These are phyloP conservation scores for Schizotus pectinicornis DNA, from an alignment of 2,888 invertebrate genomes.

Conservation along the genomic window DNA sequence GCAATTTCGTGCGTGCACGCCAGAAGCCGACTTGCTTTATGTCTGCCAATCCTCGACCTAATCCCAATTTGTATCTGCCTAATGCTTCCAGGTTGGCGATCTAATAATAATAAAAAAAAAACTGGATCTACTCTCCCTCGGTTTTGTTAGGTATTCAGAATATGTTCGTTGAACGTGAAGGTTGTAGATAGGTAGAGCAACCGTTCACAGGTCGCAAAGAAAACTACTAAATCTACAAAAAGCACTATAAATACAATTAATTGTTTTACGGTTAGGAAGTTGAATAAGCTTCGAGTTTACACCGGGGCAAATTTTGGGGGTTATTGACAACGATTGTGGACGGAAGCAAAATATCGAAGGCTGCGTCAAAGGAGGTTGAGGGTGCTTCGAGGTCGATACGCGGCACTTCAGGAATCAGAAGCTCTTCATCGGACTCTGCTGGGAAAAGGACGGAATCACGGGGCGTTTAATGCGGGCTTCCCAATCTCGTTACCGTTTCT, in stretches of 20 bases:
- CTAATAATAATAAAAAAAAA: constrained; percentile 7
- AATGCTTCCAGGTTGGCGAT: constrained; percentile 9
- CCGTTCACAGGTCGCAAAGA: constrained; percentile 8
- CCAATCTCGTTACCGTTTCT: constrained; percentile 19
- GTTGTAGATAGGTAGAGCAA: constrained; percentile 26
- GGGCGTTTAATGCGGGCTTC: constrained; percentile 12
- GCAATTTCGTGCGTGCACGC: no score
- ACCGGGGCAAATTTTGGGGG: no score
- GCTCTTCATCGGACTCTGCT: constrained; percentile 14
- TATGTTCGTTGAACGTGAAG: constrained; percentile 33
- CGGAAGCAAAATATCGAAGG: constrained; percentile 15
- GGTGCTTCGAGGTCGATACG: constrained; percentile 14
- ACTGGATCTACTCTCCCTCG: constrained; percentile 18
- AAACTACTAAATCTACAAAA: constrained; percentile 33
- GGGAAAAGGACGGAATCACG: constrained; percentile 17
- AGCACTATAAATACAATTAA: constrained; percentile 35
- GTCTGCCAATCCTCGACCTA: constrained; percentile 1
- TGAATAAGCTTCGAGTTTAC: constrained; percentile 28
- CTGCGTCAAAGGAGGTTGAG: constrained; percentile 20
- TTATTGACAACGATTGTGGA: no score
- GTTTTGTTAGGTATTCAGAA: constrained; percentile 39
- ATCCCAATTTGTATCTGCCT: constrained; percentile 14
- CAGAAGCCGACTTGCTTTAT: no score
- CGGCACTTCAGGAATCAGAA: constrained; percentile 12
- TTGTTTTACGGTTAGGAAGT: constrained; percentile 24